Evolutionary conservation across 2,888 invertebrate genomes (phyloP).

Genomic region (Mythimna vitellina): DNA sequence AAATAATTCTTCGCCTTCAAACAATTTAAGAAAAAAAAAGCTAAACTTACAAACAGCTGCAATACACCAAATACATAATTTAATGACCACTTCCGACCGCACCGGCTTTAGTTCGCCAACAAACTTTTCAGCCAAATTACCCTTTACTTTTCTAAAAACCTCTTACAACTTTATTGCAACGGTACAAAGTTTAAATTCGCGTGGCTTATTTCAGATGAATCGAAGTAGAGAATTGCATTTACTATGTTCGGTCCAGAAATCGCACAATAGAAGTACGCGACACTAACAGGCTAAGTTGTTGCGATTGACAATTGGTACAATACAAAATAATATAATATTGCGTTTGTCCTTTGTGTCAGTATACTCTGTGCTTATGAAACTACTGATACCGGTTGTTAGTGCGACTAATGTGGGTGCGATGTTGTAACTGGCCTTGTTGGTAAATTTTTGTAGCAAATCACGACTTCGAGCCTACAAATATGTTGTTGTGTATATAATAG

Average conservation of each 20-base stretch:
- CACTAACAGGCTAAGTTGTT: slow-evolving; percentile 79
- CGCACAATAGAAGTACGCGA: slow-evolving; percentile 74
- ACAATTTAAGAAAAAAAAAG: slow-evolving; percentile 45
- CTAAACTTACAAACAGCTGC: slow-evolving; percentile 66
- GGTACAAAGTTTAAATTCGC: slow-evolving; percentile 13
- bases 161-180: slow-evolving; percentile 15
- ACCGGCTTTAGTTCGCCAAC: slow-evolving; percentile 65
- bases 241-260: slow-evolving; percentile 70
- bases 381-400: slow-evolving; percentile 56
- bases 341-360: slow-evolving; percentile 73
- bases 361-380: slow-evolving; percentile 70
- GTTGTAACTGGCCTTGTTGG: neutral
- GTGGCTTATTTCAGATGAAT: slow-evolving; percentile 12
- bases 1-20: slow-evolving; percentile 41
- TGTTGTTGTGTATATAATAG: no score
- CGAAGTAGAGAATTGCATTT: slow-evolving; percentile 31
- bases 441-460: neutral
- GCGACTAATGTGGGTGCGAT: slow-evolving; percentile 61
- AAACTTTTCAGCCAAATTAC: slow-evolving; percentile 64
- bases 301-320: slow-evolving; percentile 80
- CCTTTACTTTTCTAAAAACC: slow-evolving; percentile 29
- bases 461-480: no score
- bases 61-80: slow-evolving; percentile 77
- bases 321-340: slow-evolving; percentile 73
- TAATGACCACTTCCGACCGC: slow-evolving; percentile 71